Conservation (phyloP, 2,888 invertebrate genomes). For the Nephrotoma appendiculata region DNA sequence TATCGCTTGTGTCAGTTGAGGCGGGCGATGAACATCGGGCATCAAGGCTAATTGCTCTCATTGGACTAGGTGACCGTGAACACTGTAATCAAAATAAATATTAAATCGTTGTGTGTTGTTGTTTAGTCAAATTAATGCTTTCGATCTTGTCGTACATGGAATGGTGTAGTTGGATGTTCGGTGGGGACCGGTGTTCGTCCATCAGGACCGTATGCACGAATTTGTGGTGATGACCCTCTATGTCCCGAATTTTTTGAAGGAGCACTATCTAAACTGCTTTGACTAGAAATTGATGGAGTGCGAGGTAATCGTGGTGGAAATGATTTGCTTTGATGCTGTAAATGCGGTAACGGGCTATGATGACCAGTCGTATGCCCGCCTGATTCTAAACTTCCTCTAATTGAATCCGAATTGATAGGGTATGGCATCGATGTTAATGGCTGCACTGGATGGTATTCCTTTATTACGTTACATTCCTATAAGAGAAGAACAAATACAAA, state of each 20-base stretch:
- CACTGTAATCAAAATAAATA: conserved; percentile 18
- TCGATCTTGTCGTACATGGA: not conserved
- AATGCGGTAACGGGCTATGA: conserved; percentile 34
- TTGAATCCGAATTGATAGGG: conserved; percentile 24
- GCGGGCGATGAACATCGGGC: conserved; percentile 49
- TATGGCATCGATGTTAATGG: conserved; percentile 36
- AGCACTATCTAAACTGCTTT: conserved; percentile 67
- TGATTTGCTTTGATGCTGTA: conserved; percentile 55
- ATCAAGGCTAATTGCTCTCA: conserved; percentile 62
- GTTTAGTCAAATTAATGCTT: too few species aligned
- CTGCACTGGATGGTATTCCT: conserved; percentile 47
- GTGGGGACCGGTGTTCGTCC: conserved; percentile 43
- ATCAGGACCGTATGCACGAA: conserved; percentile 69
- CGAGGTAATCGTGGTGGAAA: conserved; percentile 55
- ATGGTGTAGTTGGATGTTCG: conserved; percentile 17
- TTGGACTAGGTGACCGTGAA: conserved; percentile 61
- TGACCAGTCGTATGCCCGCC: conserved; percentile 30
- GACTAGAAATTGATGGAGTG: conserved; percentile 69
- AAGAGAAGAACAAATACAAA: not conserved
- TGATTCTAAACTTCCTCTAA: conserved; percentile 38
- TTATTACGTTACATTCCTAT: conserved; percentile 50
- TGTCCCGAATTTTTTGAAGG: conserved; percentile 50
- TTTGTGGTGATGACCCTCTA: conserved; percentile 71
- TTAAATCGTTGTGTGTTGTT: not conserved
- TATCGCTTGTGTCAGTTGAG: conserved; percentile 30